Percentiles rank a stretch among this genome's conserved stretches.
phyloP scores from a whole-genome alignment of 2,888 invertebrate species.

The Drosophila subsilvestris region DNA sequence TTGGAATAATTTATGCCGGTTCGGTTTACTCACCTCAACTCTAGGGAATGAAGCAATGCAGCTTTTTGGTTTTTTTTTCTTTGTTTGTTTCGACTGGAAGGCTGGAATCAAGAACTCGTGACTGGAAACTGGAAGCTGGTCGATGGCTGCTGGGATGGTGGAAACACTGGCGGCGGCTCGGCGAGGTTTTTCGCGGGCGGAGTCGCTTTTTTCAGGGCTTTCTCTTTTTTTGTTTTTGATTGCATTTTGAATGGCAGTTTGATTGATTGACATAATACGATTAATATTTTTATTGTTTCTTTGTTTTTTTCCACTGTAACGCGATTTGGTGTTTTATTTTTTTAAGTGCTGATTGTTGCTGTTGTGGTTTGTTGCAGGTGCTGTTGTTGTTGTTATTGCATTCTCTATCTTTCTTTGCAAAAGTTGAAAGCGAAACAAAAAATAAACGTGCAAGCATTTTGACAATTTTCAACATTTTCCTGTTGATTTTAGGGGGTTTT shows the following conservation, averaged over 20 bases:
- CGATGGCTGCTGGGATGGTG: neutral
- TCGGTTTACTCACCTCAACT: slow-evolving; percentile 60
- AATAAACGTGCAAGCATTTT: slow-evolving; percentile 48
- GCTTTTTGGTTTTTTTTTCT: slow-evolving; percentile 28
- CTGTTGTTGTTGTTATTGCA: slow-evolving; percentile 33
- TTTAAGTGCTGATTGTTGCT: slow-evolving; percentile 37
- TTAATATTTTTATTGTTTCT: neutral
- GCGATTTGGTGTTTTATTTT: slow-evolving; percentile 45
- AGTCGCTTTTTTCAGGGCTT: slow-evolving; percentile 52
- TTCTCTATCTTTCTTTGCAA: slow-evolving; percentile 30
- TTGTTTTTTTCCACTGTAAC: neutral
- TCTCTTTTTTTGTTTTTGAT: slow-evolving; percentile 14
- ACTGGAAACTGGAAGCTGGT: slow-evolving; percentile 28
- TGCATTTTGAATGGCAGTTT: slow-evolving; percentile 56
- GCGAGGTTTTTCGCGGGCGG: slow-evolving; percentile 53
- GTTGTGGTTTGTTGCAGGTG: slow-evolving; percentile 27
- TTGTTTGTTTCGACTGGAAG: slow-evolving; percentile 21
- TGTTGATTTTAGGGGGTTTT: neutral
- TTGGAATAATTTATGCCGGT: slow-evolving; percentile 31
- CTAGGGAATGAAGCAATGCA: slow-evolving; percentile 49
- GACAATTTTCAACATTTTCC: slow-evolving; percentile 41
- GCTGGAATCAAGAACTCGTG: slow-evolving; percentile 29
- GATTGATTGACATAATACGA: slow-evolving; percentile 80
- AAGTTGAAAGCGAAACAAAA: slow-evolving; percentile 28
- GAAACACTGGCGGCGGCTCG: slow-evolving; percentile 14